These are phyloP conservation scores for Pseudochirops corinnae DNA, from an alignment of 2,797 vertebrate genomes.

Conservation along the genomic window DNA sequence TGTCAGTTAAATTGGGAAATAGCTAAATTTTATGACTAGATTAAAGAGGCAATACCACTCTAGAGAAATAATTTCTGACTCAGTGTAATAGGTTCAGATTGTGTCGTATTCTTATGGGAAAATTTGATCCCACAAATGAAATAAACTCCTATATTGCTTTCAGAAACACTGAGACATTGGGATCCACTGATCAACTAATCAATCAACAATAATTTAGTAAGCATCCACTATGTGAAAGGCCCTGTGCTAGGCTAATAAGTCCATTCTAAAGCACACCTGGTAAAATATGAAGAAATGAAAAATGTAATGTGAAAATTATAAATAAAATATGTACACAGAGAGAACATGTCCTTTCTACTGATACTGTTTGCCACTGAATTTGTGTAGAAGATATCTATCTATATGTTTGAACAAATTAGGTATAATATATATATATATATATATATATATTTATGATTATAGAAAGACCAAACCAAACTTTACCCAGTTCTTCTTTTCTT, in stretches of 20 bases:
- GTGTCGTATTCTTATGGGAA: constrained; percentile 56
- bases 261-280: not conserved
- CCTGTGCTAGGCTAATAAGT: not conserved
- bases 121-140: constrained; percentile 38
- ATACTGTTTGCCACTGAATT: not conserved
- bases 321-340: not conserved
- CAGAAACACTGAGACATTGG: constrained; percentile 5
- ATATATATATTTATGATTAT: not conserved
- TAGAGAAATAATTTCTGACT: constrained; percentile 72
- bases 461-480: not conserved
- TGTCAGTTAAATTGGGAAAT: constrained; percentile 79
- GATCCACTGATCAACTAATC: not conserved
- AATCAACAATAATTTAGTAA: not conserved
- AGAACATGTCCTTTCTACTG: not conserved
- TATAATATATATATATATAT: no score
- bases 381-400: not conserved
- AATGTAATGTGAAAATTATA: not conserved
- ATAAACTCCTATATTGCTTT: constrained; percentile 31
- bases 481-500: not conserved
- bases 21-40: constrained; percentile 70
- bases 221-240: not conserved
- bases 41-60: constrained; percentile 74
- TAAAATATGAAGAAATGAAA: not conserved
- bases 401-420: no score
- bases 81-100: constrained; percentile 67